These are phyloP conservation scores for Aphelenchoides avenae DNA, from an alignment of 1,140 invertebrate genomes.

Conservation along the genomic window DNA sequence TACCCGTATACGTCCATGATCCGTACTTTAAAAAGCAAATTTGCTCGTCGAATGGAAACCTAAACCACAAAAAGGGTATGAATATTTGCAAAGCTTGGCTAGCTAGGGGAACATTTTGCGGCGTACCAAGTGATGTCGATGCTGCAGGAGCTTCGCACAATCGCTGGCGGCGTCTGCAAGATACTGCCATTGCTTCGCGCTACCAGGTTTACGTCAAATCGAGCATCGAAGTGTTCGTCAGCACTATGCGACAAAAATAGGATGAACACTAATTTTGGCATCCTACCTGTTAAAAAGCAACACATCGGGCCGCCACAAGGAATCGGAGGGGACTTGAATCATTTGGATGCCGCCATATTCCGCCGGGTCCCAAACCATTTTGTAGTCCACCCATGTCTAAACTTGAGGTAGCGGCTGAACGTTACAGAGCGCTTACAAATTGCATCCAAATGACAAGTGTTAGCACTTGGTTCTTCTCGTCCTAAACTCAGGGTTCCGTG, in stretches of 20 bases:
- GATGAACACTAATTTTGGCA: too few relatives aligned
- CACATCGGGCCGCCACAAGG: conserved; percentile 53
- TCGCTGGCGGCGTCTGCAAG: too few relatives aligned
- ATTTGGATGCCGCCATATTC: conserved; percentile 85
- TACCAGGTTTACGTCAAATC: conserved; percentile 94
- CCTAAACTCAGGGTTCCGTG: conserved; percentile 60
- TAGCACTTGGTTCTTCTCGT: conserved; percentile 55
- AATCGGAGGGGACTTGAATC: conserved; percentile 73
- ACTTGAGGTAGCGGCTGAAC: too few relatives aligned
- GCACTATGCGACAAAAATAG: too few relatives aligned
- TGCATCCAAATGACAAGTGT: conserved; percentile 53
- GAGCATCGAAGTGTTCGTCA: conserved; percentile 96
- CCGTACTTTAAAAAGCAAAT: conserved; percentile 70
- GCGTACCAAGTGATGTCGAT: conserved; percentile 94
- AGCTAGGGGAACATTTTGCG: not conserved
- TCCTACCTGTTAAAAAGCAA: conserved; percentile 52
- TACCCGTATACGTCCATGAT: conserved; percentile 90
- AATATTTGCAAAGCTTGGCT: not conserved
- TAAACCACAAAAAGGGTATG: not conserved
- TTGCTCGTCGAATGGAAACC: conserved; percentile 60
- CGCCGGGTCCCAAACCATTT: conserved; percentile 74
- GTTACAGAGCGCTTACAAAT: conserved; percentile 32
- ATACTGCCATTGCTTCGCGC: conserved; percentile 88
- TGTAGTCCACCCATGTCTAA: conserved; percentile 50
- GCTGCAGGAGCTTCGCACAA: conserved; percentile 98